Evolutionary conservation across 2,113 vertebrate genomes (phyloP).

Genomic region (Hippocampus barbouri): DNA sequence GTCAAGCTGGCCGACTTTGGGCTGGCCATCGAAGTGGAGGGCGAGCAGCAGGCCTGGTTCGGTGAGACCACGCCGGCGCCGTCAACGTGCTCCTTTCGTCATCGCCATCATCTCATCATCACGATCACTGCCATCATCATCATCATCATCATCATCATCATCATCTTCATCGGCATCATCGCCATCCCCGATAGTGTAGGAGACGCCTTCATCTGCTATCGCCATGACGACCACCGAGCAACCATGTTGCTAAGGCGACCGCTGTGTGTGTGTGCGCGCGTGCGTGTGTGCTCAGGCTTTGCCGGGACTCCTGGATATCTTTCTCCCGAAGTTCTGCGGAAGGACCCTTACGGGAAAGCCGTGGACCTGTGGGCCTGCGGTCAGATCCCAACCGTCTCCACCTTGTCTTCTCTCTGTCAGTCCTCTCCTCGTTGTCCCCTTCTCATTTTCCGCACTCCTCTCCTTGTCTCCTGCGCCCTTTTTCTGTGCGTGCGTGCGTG

Average conservation of each 20-base stretch:
- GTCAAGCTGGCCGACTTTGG: constrained; percentile 65
- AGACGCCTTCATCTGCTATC: neutral
- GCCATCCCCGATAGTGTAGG: neutral
- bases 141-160: neutral
- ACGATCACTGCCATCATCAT: neutral
- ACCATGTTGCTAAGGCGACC: neutral
- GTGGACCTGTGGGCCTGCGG: constrained; percentile 97
- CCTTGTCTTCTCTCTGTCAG: neutral
- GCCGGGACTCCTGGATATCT: constrained; percentile 66
- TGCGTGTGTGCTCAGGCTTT: constrained; percentile 43
- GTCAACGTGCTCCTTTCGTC: too few relatives aligned
- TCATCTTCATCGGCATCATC: neutral
- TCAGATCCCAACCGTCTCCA: constrained; percentile 60
- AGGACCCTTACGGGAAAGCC: constrained; percentile 92
- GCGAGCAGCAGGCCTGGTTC: constrained; percentile 69
- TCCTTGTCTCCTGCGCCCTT: neutral
- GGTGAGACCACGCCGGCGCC: constrained; percentile 27
- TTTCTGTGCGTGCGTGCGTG: neutral
- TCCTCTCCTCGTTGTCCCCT: neutral
- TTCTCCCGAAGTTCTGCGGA: constrained; percentile 86
- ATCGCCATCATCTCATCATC: neutral
- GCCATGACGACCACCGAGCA: neutral
- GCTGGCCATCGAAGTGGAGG: constrained; percentile 65
- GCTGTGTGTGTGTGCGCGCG: neutral
- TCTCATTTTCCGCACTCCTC: too few relatives aligned